Evolutionary conservation across 1,140 invertebrate genomes (phyloP).

Genomic region (Drosophila burlai): DNA sequence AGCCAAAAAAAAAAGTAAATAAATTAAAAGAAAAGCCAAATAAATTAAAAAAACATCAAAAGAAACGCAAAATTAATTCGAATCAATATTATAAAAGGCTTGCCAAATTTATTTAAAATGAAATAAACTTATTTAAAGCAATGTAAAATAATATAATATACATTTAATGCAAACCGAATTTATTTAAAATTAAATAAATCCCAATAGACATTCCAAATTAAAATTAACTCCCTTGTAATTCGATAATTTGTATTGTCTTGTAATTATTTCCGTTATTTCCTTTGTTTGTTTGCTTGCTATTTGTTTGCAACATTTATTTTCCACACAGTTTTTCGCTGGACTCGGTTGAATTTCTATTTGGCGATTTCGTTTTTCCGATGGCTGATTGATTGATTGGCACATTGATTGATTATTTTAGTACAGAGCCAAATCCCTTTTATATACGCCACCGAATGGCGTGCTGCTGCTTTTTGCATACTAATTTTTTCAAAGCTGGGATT

Average conservation of each 20-base stretch:
- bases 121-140: neutral
- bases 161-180: neutral
- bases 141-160: neutral
- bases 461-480: conserved; percentile 34
- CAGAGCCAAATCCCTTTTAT: conserved; percentile 54
- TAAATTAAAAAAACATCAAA: too few relatives aligned
- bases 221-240: conserved; percentile 1
- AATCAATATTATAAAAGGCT: neutral
- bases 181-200: neutral
- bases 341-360: conserved; percentile 61
- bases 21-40: neutral
- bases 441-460: conserved; percentile 8
- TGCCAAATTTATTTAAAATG: neutral
- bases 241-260: conserved; percentile 21
- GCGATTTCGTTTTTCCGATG: conserved; percentile 52
- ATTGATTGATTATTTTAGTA: conserved; percentile 76
- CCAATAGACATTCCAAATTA: too few relatives aligned
- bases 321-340: conserved; percentile 55
- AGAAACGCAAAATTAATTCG: neutral
- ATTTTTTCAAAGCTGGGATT: conserved; percentile 4
- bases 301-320: conserved; percentile 39
- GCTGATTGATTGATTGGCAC: conserved; percentile 80
- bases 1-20: neutral
- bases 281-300: conserved; percentile 40
- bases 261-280: conserved; percentile 73